phyloP scores from a whole-genome alignment of 2,888 invertebrate genomes.

The Dinocampus coccinellae region DNA sequence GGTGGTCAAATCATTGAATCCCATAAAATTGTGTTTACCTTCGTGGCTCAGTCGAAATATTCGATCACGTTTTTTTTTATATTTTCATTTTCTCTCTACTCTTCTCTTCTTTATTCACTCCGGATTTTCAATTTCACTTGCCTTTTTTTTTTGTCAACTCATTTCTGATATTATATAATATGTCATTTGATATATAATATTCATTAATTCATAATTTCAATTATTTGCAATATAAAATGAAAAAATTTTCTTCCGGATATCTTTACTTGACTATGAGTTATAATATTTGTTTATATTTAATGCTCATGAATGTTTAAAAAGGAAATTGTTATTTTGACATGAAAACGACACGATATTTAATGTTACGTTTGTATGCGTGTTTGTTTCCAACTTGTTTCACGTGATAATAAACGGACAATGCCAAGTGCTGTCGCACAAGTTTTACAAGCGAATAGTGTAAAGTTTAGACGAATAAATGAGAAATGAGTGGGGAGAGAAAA shows the following conservation, averaged over 20 bases:
- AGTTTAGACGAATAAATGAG: slow-evolving; percentile 3
- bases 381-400: slow-evolving; percentile 10
- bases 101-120: slow-evolving; percentile 15
- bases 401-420: slow-evolving; percentile 47
- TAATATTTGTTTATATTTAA: too few species aligned
- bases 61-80: slow-evolving; percentile 32
- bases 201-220: slow-evolving; percentile 21
- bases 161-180: too few species aligned
- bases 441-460: slow-evolving; percentile 9
- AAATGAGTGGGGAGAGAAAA: slow-evolving; percentile 35
- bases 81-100: background rate
- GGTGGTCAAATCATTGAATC: slow-evolving; percentile 52
- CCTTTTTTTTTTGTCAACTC: slow-evolving; percentile 13
- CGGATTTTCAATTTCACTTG: background rate
- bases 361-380: background rate
- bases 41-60: slow-evolving; percentile 27
- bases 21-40: slow-evolving; percentile 49
- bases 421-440: slow-evolving; percentile 36
- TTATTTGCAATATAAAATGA: background rate
- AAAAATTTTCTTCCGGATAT: too few species aligned
- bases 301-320: background rate
- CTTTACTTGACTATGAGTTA: background rate
- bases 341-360: slow-evolving; percentile 15
- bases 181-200: slow-evolving; percentile 28
- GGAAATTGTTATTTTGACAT: background rate